A percentile compares a stretch with the other conserved stretches of the same genome.
These are phyloP conservation scores for Sinelater perroti DNA, from an alignment of 2,888 invertebrate species.

Conservation along the genomic window DNA sequence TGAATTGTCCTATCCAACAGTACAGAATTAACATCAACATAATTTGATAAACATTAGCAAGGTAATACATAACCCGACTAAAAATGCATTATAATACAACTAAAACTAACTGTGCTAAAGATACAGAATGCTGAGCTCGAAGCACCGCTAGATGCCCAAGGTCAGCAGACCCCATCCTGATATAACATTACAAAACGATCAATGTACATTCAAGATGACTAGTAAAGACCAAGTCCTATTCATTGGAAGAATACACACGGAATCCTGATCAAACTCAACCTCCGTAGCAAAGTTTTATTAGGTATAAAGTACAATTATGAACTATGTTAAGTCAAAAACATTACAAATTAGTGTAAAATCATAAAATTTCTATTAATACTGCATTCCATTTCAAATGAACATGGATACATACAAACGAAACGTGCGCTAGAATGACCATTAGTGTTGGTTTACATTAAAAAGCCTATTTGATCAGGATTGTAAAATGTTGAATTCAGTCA, in stretches of 20 bases:
- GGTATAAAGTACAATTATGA: conserved; percentile 24
- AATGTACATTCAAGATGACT: conserved; percentile 60
- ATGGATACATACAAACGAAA: conserved; percentile 21
- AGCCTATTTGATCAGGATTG: conserved; percentile 50
- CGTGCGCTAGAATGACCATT: conserved; percentile 12
- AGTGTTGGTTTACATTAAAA: conserved; percentile 17
- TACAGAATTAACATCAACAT: conserved; percentile 27
- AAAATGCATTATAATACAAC: conserved; percentile 46
- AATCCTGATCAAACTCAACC: conserved; percentile 46
- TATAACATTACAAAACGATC: conserved; percentile 57
- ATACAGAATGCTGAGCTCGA: conserved; percentile 38
- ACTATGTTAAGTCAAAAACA: too few species aligned
- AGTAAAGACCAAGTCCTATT: conserved; percentile 57
- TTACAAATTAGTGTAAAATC: conserved; percentile 18
- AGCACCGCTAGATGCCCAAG: conserved; percentile 17
- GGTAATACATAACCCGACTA: conserved; percentile 45
- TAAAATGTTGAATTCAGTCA: conserved; percentile 48
- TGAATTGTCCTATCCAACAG: conserved; percentile 14
- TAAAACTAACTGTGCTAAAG: conserved; percentile 46
- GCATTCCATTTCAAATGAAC: conserved; percentile 28
- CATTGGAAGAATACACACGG: conserved; percentile 43
- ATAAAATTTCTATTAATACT: conserved; percentile 24
- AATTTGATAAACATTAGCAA: conserved; percentile 33
- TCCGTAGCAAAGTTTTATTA: conserved; percentile 31
- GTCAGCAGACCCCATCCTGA: conserved; percentile 28